Conservation (phyloP, 2,888 invertebrate genomes). For the Eristalis intricaria region DNA sequence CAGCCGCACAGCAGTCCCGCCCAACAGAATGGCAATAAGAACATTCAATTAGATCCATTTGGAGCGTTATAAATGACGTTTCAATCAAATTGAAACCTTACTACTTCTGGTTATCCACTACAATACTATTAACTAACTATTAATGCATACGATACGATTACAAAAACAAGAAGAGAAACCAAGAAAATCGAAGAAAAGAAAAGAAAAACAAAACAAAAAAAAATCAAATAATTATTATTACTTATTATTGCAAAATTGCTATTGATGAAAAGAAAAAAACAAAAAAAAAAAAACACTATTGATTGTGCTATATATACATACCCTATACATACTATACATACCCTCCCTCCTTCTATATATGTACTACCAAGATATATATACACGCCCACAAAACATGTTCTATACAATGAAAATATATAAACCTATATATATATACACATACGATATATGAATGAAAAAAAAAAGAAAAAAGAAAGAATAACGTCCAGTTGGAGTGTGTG, state of each 20-base stretch:
- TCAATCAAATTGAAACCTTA: constrained; percentile 1
- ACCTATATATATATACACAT: constrained; percentile 18
- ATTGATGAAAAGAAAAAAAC: constrained; percentile 40
- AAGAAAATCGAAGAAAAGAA: constrained; percentile 14
- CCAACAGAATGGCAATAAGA: constrained; percentile 79
- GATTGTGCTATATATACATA: constrained; percentile 63
- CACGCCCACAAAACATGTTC: constrained; percentile 15
- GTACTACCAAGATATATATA: background rate
- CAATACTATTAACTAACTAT: constrained; percentile 47
- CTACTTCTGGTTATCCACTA: constrained; percentile 51
- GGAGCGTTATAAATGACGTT: constrained; percentile 82
- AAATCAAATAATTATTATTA: constrained; percentile 54
- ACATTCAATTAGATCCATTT: constrained; percentile 83
- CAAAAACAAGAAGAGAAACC: constrained; percentile 9
- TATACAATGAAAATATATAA: constrained; percentile 45
- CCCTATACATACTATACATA: constrained; percentile 32
- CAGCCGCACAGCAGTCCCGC: constrained; percentile 77
- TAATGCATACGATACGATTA: constrained; percentile 32
- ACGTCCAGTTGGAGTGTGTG: background rate
- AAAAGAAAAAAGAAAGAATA: background rate
- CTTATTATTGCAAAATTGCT: constrained; percentile 60
- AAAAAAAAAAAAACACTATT: constrained; percentile 21
- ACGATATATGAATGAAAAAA: constrained; percentile 19
- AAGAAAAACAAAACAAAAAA: too few relatives aligned
- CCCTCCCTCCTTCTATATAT: constrained; percentile 23